A percentile compares a stretch with the other conserved stretches of the same genome.
phyloP scores from a whole-genome alignment of 2,113 vertebrate genomes.

The Zosterops pallidus region DNA sequence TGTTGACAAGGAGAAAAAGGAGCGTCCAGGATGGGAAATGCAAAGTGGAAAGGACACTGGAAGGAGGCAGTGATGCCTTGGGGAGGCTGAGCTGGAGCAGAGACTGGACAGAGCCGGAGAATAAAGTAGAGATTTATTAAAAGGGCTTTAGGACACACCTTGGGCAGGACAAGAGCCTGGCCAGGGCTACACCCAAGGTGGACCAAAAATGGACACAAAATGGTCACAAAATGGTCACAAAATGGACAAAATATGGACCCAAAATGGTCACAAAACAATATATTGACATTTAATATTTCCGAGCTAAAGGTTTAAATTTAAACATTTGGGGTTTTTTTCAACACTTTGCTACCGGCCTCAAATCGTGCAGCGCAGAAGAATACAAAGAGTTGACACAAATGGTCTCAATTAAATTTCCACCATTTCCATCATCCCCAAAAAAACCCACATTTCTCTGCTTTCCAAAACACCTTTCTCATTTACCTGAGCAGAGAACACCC shows the following conservation, averaged over 20 bases:
- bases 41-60: background rate
- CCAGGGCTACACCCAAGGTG: background rate
- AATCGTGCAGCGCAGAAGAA: background rate
- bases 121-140: background rate
- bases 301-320: background rate
- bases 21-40: background rate
- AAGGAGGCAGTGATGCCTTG: background rate
- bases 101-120: background rate
- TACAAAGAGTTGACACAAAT: background rate
- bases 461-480: background rate
- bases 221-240: background rate
- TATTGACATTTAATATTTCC: background rate
- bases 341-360: background rate
- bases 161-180: background rate
- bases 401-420: background rate
- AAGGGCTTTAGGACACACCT: background rate
- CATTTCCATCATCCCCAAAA: background rate
- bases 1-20: background rate
- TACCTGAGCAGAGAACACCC: background rate
- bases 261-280: background rate
- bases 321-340: background rate
- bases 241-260: no score
- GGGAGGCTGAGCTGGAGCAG: background rate
- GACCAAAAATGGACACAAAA: background rate
- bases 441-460: background rate